Evolutionary conservation across 2,113 vertebrate genomes (phyloP).

Genomic region (Sylvia atricapilla): DNA sequence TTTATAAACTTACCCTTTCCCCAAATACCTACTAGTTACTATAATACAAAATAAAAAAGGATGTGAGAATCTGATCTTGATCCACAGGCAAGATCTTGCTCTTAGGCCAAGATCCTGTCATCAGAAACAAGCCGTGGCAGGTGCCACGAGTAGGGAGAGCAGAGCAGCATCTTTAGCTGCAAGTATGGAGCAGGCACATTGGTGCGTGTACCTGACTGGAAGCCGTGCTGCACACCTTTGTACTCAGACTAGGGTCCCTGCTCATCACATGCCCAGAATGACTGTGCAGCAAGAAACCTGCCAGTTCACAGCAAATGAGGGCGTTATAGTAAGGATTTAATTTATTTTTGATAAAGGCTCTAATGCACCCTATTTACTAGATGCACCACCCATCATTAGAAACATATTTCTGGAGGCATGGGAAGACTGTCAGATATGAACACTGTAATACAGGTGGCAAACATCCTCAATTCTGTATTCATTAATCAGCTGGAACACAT

Average conservation of each 20-base stretch:
- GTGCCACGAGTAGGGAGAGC: neutral
- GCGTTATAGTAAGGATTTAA: neutral
- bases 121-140: neutral
- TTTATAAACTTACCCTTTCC: neutral
- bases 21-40: neutral
- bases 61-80: neutral
- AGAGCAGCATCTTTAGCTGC: neutral
- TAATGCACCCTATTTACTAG: neutral
- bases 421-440: neutral
- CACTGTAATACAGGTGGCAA: neutral
- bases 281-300: neutral
- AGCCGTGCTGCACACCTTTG: neutral
- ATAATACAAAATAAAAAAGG: neutral
- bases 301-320: neutral
- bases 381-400: neutral
- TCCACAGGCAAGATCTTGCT: neutral
- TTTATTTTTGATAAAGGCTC: conserved; percentile 13
- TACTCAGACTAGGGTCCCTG: neutral
- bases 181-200: neutral
- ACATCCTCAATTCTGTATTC: neutral
- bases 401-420: neutral
- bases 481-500: conserved; percentile 25
- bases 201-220: neutral
- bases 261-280: neutral
- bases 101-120: neutral